Evolutionary conservation across 2,888 invertebrate genomes (phyloP).

Genomic region (Cybosia mesomella): DNA sequence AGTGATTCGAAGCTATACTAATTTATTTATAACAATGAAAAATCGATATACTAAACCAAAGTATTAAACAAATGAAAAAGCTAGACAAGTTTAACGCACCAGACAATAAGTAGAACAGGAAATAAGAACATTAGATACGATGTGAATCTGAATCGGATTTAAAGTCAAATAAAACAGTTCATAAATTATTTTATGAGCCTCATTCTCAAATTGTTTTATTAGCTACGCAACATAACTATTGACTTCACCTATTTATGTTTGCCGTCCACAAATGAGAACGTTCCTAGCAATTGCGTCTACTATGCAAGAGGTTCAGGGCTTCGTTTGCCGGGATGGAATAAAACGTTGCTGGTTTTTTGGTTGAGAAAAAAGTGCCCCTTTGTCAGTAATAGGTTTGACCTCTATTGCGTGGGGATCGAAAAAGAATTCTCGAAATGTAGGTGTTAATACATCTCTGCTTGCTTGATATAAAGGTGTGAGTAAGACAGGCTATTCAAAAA

Average conservation of each 20-base stretch:
- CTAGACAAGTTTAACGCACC: not conserved
- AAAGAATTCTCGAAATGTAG: too few species aligned
- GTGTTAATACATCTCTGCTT: too few species aligned
- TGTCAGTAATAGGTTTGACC: too few species aligned
- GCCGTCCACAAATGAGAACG: not conserved
- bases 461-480: too few species aligned
- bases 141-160: not conserved
- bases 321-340: too few species aligned
- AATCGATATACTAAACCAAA: not conserved
- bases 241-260: not conserved
- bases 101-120: not conserved
- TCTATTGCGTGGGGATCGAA: too few species aligned
- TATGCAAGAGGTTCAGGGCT: too few species aligned
- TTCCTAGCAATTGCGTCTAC: not conserved
- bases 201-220: not conserved
- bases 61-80: not conserved
- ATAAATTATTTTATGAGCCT: not conserved
- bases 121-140: not conserved
- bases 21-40: not conserved
- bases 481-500: too few species aligned
- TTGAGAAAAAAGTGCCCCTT: too few species aligned
- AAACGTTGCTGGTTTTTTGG: too few species aligned
- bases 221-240: not conserved
- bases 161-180: not conserved
- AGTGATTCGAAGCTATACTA: not conserved